Evolutionary conservation across 2,797 vertebrate species (phyloP).

Genomic region (Clangula hyemalis): DNA sequence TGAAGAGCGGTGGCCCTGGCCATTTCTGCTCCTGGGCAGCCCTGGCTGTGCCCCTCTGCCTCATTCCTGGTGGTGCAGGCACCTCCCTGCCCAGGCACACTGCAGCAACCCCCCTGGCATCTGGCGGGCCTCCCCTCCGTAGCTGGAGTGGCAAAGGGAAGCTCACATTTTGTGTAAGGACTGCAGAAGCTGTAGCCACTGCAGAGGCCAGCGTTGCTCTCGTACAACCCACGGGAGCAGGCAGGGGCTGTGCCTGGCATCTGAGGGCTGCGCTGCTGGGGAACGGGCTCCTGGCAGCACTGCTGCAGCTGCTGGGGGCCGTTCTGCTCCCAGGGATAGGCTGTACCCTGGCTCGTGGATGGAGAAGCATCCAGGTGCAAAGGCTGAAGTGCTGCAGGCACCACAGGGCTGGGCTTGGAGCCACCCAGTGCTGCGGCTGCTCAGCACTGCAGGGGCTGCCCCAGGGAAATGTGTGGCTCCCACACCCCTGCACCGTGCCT

Average conservation of each 20-base stretch:
- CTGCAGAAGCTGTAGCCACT: not conserved
- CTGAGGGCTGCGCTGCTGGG: rapidly evolving
- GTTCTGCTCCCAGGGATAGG: rapidly evolving
- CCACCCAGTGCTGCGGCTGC: not conserved
- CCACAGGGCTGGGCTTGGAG: not conserved
- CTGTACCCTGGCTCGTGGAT: not conserved
- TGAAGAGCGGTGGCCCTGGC: not conserved
- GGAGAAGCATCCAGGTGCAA: not conserved
- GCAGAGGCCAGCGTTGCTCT: rapidly evolving
- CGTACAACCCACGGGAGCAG: rapidly evolving
- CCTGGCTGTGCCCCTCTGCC: not conserved
- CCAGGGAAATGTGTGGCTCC: too few species aligned
- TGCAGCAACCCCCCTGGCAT: not conserved
- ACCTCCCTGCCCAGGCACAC: not conserved
- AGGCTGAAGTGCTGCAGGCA: not conserved
- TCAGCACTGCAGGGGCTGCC: not conserved
- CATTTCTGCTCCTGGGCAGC: not conserved
- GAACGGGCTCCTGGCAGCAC: not conserved
- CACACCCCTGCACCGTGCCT: not conserved
- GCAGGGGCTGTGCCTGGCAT: not conserved
- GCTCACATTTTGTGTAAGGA: not conserved
- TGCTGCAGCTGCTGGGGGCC: not conserved
- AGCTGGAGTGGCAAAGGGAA: not conserved
- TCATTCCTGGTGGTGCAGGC: not conserved
- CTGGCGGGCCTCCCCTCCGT: not conserved